Conservation (phyloP, 2,888 invertebrate genomes). For the Scaptomyza cyrtandrae region DNA sequence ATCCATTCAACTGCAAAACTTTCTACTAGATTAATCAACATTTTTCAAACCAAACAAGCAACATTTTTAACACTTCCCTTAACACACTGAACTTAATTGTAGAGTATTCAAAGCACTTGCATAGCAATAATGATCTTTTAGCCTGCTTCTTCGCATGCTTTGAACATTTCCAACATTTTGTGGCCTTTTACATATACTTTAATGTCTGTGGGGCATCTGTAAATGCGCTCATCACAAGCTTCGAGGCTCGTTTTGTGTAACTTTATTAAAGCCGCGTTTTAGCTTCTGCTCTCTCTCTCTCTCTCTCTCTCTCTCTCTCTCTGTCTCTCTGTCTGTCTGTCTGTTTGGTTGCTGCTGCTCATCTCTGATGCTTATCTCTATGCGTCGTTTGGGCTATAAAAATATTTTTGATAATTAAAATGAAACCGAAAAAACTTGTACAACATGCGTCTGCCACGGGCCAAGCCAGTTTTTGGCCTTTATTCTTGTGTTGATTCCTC, state of each 20-base stretch:
- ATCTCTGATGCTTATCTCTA: constrained; percentile 58
- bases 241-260: constrained; percentile 50
- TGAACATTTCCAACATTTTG: constrained; percentile 47
- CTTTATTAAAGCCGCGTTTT: constrained; percentile 52
- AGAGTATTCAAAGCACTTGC: constrained; percentile 29
- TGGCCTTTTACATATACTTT: constrained; percentile 75
- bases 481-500: constrained; percentile 23
- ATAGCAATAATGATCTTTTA: constrained; percentile 13
- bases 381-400: constrained; percentile 65
- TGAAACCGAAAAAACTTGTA: constrained; percentile 68
- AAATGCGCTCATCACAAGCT: constrained; percentile 70
- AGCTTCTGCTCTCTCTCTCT: constrained; percentile 57
- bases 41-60: no score
- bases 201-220: constrained; percentile 67
- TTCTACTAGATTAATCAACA: no score
- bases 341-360: constrained; percentile 31
- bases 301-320: constrained; percentile 10
- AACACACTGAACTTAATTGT: not conserved
- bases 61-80: no score
- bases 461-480: constrained; percentile 72
- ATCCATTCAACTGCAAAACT: no score
- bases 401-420: constrained; percentile 80
- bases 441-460: constrained; percentile 82
- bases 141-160: constrained; percentile 12
- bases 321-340: not conserved